phyloP scores from a whole-genome alignment of 2,797 vertebrate genomes.

The Acrocephalus scirpaceus region DNA sequence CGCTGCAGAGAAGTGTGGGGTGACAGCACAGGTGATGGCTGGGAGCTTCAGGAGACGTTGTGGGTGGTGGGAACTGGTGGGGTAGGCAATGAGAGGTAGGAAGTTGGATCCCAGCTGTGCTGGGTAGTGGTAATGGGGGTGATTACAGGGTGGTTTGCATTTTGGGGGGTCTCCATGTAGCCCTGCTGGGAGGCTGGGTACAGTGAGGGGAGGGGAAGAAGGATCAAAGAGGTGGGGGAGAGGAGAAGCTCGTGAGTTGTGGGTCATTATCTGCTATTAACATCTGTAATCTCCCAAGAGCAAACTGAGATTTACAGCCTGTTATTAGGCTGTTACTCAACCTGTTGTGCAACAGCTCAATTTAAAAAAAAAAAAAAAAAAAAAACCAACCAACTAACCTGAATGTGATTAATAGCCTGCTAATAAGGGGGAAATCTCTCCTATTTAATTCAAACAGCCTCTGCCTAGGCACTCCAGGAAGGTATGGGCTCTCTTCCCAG shows the following conservation, averaged over 20 bases:
- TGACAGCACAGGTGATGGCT: neutral
- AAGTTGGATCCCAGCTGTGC: neutral
- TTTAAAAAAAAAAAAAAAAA: slow-evolving; percentile 30
- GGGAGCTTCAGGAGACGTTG: neutral
- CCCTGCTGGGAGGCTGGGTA: neutral
- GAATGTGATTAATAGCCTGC: slow-evolving; percentile 59
- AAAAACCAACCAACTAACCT: neutral
- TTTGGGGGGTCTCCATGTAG: neutral
- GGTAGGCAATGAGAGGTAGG: neutral
- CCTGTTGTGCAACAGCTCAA: slow-evolving; percentile 64
- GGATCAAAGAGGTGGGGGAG: slow-evolving; percentile 46
- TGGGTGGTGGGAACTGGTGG: neutral
- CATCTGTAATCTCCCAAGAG: slow-evolving; percentile 68
- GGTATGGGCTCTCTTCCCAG: neutral
- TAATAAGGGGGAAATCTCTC: slow-evolving; percentile 69
- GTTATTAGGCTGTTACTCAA: slow-evolving; percentile 70
- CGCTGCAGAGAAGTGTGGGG: accelerated
- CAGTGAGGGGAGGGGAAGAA: neutral
- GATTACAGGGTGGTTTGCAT: neutral
- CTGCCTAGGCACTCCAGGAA: slow-evolving; percentile 25
- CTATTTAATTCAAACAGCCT: slow-evolving; percentile 45
- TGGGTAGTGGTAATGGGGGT: neutral
- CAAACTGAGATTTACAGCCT: slow-evolving; percentile 71
- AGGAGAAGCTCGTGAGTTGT: slow-evolving; percentile 51
- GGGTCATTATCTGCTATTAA: slow-evolving; percentile 71